Conservation (phyloP, 2,888 invertebrate genomes). For the Nomada ruficornis region DNA sequence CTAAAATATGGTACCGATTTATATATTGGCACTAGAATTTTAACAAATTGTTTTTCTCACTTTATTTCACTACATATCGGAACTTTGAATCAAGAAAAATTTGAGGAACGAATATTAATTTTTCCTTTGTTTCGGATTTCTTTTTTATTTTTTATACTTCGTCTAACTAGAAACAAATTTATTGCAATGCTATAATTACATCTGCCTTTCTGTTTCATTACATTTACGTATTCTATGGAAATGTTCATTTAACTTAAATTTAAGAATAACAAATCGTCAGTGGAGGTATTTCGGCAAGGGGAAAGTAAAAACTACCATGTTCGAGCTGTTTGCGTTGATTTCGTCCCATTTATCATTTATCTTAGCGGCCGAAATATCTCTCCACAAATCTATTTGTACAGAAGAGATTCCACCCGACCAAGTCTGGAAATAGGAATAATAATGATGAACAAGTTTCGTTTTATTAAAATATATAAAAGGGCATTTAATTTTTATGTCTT, state of each 20-base stretch:
- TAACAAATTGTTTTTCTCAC: background rate
- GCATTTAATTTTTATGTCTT: too few species aligned
- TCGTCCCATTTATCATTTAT: constrained; percentile 84
- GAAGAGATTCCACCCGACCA: constrained; percentile 85
- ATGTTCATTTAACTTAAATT: background rate
- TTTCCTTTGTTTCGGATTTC: constrained; percentile 24
- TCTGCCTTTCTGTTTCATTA: background rate
- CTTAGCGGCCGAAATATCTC: constrained; percentile 84
- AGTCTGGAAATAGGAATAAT: constrained; percentile 81
- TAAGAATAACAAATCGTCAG: constrained; percentile 2
- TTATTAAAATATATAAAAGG: too few species aligned
- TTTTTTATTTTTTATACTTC: background rate
- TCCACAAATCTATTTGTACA: constrained; percentile 85
- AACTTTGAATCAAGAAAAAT: background rate
- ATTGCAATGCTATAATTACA: background rate
- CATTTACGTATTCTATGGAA: background rate
- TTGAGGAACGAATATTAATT: background rate
- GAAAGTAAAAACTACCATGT: constrained; percentile 84
- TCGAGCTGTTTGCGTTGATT: constrained; percentile 82
- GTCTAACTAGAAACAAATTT: background rate
- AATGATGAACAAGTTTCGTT: too few species aligned
- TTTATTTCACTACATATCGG: too few species aligned
- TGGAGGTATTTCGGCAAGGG: constrained; percentile 82
- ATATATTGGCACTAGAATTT: constrained; percentile 25
- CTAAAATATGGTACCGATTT: constrained; percentile 11